Evolutionary conservation across 2,888 invertebrate species (phyloP), one percentile per base, ranked within the genome.

Genomic region (Macaria notata): DNA sequence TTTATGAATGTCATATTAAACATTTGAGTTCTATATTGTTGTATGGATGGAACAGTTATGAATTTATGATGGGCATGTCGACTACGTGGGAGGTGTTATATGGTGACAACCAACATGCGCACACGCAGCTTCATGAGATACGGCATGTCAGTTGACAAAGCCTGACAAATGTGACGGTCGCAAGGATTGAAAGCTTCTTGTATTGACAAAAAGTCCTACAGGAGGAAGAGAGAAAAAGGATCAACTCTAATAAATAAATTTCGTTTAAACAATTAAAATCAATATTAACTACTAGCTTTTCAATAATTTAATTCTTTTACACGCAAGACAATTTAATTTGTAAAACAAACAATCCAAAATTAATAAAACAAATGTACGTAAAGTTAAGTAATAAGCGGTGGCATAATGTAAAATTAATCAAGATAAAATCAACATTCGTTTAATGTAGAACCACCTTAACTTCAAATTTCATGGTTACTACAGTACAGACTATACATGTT

Each of bases 1-100:
- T 48, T 48, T 53, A 49, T 52, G 58, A 58, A 58, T 53, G 61
- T 54, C 30, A 59, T 19, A 19, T 19, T 19, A 19, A 7, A 36
- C 33, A 36, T 4, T 36, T 36, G 33, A 36, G 33, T 36, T 36
- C 7, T 7, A 36, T 58, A 54, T 62, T 56, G 48, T 48, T 66
- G 43, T 67, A 67, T 65, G 19, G 19, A 65, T 63, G 63, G 19
- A 19, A 64, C 59, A 65, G 60, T 64, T 69, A 69, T 66, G 66
- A 70, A 65, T 65, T 51, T 68, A 69, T 66, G 65, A 70, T 62
- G 65, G 53, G 64, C 60, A 64, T 65, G 45, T 46, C 57, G 54
- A 63, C 75, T 59, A 69, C 71, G 75, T 76, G 74, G 84, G 84
- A 75, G 83, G 84, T 76, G 62, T 68, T 72, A 71, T 71, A 67